Percentiles rank a stretch among this genome's conserved stretches.
phyloP scores from a whole-genome alignment of 2,888 invertebrate genomes.

The Melanargia galathea region DNA sequence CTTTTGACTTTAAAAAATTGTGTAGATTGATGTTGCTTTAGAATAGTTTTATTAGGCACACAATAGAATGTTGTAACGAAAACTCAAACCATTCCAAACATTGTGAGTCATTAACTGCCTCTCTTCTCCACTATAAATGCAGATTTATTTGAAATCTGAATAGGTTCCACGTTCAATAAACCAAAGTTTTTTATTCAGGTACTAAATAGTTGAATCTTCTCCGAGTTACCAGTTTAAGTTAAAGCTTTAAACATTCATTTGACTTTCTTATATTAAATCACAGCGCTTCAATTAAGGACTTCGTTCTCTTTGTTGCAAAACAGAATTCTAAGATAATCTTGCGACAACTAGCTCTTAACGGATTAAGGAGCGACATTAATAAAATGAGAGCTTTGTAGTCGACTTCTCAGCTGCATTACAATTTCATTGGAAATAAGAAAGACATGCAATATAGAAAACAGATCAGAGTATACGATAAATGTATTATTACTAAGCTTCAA shows the following conservation, averaged over 20 bases:
- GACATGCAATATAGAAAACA: too few species aligned
- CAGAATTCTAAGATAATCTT: conserved; percentile 24
- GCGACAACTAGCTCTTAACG: conserved; percentile 25
- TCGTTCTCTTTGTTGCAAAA: conserved; percentile 16
- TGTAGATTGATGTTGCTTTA: background rate
- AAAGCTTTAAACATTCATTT: conserved; percentile 19
- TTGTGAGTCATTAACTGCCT: background rate
- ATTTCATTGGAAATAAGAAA: conserved; percentile 3
- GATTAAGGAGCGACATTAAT: conserved; percentile 23
- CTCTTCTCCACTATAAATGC: background rate
- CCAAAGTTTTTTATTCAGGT: background rate
- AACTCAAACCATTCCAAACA: background rate
- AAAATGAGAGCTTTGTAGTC: conserved; percentile 18
- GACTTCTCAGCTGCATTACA: conserved; percentile 14
- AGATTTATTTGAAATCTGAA: background rate
- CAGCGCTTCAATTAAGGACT: conserved; percentile 21
- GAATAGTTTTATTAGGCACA: background rate
- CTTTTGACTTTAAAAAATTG: too few species aligned
- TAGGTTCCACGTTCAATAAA: too few species aligned
- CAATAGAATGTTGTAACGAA: background rate
- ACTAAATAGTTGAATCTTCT: background rate
- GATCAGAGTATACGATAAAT: too few species aligned
- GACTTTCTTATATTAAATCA: conserved; percentile 15
- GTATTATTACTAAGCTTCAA: too few species aligned
- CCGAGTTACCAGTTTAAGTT: background rate